Evolutionary conservation across 2,888 invertebrate genomes (phyloP).

Genomic region (Rhagophthalmus giganteus): DNA sequence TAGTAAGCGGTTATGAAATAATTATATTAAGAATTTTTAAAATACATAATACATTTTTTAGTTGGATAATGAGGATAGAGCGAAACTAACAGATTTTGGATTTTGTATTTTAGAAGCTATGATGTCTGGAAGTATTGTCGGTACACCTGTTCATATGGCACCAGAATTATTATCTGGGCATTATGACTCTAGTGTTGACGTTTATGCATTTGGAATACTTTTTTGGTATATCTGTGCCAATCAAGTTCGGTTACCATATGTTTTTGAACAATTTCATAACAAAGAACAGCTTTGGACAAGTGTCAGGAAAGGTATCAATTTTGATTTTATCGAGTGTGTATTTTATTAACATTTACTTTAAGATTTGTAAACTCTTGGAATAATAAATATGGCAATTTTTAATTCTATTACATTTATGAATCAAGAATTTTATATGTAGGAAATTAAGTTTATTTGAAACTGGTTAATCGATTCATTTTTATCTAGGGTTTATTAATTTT

Average conservation of each 20-base stretch:
- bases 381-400: no score
- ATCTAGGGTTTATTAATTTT: no score
- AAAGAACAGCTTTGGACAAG: slow-evolving; percentile 86
- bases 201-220: slow-evolving; percentile 87
- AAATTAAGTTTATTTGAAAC: no score
- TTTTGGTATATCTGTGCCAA: slow-evolving; percentile 92
- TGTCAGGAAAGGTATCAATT: slow-evolving; percentile 72
- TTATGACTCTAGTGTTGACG: slow-evolving; percentile 83
- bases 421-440: no score
- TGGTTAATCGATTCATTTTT: no score
- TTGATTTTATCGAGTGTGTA: no score
- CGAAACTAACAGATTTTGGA: slow-evolving; percentile 83
- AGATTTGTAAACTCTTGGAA: no score
- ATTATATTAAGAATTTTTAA: neutral
- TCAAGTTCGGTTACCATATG: slow-evolving; percentile 73
- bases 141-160: slow-evolving; percentile 90
- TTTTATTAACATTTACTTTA: no score
- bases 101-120: slow-evolving; percentile 90
- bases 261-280: slow-evolving; percentile 81
- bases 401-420: no score
- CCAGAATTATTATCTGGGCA: slow-evolving; percentile 81
- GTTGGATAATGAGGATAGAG: slow-evolving; percentile 72
- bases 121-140: slow-evolving; percentile 88
- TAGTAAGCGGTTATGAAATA: slow-evolving; percentile 59
- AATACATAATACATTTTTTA: slow-evolving; percentile 39